Conservation (phyloP, 2,888 invertebrate species). For the Pheosia gnoma region DNA sequence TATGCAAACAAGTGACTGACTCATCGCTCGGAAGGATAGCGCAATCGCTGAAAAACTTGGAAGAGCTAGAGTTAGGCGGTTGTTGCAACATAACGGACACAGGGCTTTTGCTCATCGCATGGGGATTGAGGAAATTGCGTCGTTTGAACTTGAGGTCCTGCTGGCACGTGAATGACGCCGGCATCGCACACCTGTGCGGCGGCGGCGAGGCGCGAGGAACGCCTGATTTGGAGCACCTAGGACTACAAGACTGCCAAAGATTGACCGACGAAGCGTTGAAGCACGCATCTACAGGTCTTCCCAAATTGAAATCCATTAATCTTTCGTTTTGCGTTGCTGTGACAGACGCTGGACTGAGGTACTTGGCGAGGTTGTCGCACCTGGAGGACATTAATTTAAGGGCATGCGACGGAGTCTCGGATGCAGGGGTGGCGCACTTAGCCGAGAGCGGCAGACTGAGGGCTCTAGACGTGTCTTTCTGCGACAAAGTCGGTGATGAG, state of each 20-base stretch:
- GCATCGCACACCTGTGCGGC: conserved; percentile 94
- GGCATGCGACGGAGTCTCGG: conserved; percentile 97
- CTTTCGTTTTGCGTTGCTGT: conserved; percentile 97
- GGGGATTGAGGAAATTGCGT: conserved; percentile 93
- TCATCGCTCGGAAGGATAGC: conserved; percentile 93
- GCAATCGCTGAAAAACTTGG: conserved; percentile 92
- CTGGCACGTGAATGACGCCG: conserved; percentile 95
- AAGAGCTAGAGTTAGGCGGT: conserved; percentile 94
- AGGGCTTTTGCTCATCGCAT: conserved; percentile 93
- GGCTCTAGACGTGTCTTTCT: conserved; percentile 96
- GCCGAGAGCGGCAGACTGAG: conserved; percentile 94
- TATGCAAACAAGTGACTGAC: conserved; percentile 98
- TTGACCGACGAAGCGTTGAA: conserved; percentile 95
- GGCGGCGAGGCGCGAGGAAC: conserved; percentile 91
- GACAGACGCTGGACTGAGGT: conserved; percentile 95
- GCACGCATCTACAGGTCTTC: conserved; percentile 92
- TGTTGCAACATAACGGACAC: conserved; percentile 96
- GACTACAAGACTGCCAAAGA: conserved; percentile 97
- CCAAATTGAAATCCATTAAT: conserved; percentile 93
- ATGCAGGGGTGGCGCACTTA: conserved; percentile 95
- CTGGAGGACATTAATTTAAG: conserved; percentile 94
- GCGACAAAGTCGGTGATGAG: conserved; percentile 97
- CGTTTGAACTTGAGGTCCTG: conserved; percentile 95
- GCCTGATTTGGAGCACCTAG: conserved; percentile 91
- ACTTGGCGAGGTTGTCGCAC: conserved; percentile 92